Percentiles rank a stretch among this genome's conserved stretches.
Conservation (phyloP, 2,888 invertebrate species). For the Antheraea assamensis region DNA sequence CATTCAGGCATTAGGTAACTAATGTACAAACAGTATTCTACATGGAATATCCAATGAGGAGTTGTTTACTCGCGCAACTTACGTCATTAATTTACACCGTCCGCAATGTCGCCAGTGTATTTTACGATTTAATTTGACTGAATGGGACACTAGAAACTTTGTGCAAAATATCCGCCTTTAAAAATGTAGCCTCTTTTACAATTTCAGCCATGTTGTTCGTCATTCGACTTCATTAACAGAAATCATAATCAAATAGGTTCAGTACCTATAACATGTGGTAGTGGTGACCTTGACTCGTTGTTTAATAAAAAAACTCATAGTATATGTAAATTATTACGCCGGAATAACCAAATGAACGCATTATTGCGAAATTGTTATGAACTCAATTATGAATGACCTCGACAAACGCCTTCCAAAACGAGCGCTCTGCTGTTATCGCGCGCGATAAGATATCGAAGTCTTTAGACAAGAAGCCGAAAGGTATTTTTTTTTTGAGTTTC, state of each 20-base stretch:
- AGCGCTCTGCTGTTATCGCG: constrained; percentile 46
- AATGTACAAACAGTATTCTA: not conserved
- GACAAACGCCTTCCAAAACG: constrained; percentile 46
- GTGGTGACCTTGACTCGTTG: not conserved
- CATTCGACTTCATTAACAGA: not conserved
- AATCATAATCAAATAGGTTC: not conserved
- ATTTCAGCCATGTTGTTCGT: not conserved
- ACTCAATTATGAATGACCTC: constrained; percentile 49
- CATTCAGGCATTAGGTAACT: not conserved
- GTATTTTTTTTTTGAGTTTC: constrained; percentile 52
- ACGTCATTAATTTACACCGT: constrained; percentile 20
- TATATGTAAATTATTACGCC: not conserved
- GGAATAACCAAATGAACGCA: constrained; percentile 25
- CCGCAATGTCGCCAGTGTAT: constrained; percentile 10
- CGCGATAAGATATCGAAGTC: constrained; percentile 57
- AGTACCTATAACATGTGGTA: not conserved
- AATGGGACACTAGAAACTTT: not conserved
- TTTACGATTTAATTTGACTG: constrained; percentile 7
- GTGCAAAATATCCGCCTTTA: not conserved
- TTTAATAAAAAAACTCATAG: not conserved
- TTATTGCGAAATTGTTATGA: constrained; percentile 41
- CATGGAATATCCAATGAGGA: constrained; percentile 9
- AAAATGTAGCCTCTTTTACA: not conserved
- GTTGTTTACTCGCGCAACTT: constrained; percentile 19
- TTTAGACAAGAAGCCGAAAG: constrained; percentile 60